Evolutionary conservation across 2,113 vertebrate species (phyloP), one percentile per base, ranked within the genome.

Genomic region (Xenopus laevis): DNA sequence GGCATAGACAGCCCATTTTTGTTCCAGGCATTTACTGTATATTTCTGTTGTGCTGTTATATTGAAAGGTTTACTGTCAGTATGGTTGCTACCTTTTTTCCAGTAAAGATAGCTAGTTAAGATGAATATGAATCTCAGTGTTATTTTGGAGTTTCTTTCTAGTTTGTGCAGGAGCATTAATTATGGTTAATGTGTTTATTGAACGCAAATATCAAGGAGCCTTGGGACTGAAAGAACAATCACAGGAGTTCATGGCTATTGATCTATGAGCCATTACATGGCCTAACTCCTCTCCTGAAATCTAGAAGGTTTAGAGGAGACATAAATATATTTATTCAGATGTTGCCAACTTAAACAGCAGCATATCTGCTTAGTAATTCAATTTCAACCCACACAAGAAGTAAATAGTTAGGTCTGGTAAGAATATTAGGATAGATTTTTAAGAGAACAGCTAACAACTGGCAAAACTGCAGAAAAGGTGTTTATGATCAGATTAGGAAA

Each of bases 221-320:
- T 74, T 74, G 72, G 55, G 67, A 65, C 65, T 74, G 72, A 74
- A 64, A 74, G 72, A 74, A 74, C 72, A 74, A 74, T 74, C 65
- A 74, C 64, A 62, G 23, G 65, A 74, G 72, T 74, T 74, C 72
- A 74, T 61, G 72, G 65, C 40, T 74, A 74, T 74, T 74, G 72
- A 74, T 74, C 59, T 10, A 61, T 11, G 55, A 74, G 30, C 72
- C 72, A 74, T 74, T 74, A 68, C 72, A 65, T 68, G 72, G 68
- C 72, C 66, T 12, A 50, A 46, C 64, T 16, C 21, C 66, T 45
- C 65, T 40, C 63, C 55, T 62, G 59, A 17, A 62, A 23, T 68
- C 23, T 16, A 52, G 58, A 20, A 57, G 40, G 55, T 74, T 60
- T 61, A 47, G 53, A n/a, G 30, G 21, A 23, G 59, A 23, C 18